phyloP scores from a whole-genome alignment of 2,113 vertebrate species.

The Phylloscopus trochiloides region DNA sequence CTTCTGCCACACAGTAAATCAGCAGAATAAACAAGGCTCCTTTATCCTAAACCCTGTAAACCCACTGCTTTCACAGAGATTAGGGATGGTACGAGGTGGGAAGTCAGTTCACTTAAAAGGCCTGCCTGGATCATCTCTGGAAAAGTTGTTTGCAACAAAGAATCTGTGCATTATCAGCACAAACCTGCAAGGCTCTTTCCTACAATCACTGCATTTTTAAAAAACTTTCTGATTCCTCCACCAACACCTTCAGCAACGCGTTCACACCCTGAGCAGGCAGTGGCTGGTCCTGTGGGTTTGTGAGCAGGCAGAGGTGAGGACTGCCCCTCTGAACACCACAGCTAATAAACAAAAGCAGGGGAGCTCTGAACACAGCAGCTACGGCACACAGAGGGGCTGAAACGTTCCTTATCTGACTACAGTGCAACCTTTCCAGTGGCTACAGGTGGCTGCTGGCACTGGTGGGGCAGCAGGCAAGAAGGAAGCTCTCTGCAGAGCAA shows the following conservation, averaged over 20 bases:
- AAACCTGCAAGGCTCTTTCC: not conserved
- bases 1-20: not conserved
- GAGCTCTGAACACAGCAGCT: not conserved
- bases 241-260: not conserved
- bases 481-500: not conserved
- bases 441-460: not conserved
- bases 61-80: not conserved
- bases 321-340: not conserved
- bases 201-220: not conserved
- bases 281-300: not conserved
- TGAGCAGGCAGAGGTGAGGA: not conserved
- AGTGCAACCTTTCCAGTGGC: not conserved
- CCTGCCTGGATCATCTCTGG: not conserved
- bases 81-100: too few relatives aligned
- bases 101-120: not conserved
- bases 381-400: not conserved
- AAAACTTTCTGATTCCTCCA: not conserved
- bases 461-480: not conserved
- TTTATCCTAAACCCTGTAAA: not conserved
- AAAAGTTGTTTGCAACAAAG: not conserved
- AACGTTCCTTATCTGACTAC: not conserved
- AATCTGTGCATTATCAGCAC: not conserved
- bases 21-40: not conserved
- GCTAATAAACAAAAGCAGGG: not conserved
- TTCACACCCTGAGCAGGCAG: not conserved